Evolutionary conservation across 2,113 vertebrate genomes (phyloP).

Genomic region (Barnardius zonarius): DNA sequence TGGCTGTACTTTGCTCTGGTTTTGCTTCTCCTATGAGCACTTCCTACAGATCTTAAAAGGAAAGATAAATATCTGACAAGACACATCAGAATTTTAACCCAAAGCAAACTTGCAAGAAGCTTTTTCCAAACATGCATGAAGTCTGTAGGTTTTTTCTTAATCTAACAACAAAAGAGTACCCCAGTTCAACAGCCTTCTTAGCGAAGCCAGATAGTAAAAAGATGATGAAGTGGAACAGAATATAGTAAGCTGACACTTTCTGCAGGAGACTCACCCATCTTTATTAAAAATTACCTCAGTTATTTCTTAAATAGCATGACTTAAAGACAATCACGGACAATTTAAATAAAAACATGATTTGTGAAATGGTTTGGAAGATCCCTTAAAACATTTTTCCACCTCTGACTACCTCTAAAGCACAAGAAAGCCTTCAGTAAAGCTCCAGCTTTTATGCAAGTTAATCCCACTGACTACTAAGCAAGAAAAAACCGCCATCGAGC

Average conservation of each 20-base stretch:
- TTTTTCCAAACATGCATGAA: neutral
- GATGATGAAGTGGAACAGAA: neutral
- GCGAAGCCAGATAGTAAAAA: neutral
- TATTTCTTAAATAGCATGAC: neutral
- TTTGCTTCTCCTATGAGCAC: neutral
- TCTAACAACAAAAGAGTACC: neutral
- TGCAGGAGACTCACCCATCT: neutral
- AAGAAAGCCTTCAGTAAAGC: neutral
- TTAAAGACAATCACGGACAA: neutral
- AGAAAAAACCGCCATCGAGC: neutral
- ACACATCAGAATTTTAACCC: neutral
- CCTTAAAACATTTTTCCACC: neutral
- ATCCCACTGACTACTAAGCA: neutral
- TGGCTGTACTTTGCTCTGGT: neutral
- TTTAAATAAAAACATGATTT: neutral
- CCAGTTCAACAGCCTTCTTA: neutral
- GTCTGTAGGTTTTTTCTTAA: neutral
- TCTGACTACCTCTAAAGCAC: neutral
- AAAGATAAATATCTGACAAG: neutral
- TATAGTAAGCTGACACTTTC: neutral
- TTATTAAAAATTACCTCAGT: neutral
- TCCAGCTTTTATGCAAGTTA: neutral
- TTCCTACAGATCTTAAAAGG: neutral
- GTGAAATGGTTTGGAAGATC: neutral
- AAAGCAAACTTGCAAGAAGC: neutral